Percentiles rank a stretch among this genome's conserved stretches.
These are phyloP conservation scores for Semotilus atromaculatus DNA, from an alignment of 2,797 vertebrate genomes.

Conservation along the genomic window DNA sequence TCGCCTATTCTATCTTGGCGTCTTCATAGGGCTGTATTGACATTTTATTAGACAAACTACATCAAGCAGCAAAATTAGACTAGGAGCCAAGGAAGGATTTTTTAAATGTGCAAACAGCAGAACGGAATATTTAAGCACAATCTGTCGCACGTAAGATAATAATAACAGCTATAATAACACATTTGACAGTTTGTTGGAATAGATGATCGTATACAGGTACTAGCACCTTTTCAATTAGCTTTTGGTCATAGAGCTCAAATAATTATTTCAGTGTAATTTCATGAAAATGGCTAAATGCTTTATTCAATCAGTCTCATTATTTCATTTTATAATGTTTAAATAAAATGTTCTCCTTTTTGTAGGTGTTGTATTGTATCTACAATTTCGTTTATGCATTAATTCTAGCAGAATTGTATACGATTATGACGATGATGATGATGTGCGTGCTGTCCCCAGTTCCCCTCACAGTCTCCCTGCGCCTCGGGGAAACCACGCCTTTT, in stretches of 20 bases:
- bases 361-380: background rate
- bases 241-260: background rate
- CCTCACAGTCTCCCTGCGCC: constrained; percentile 14
- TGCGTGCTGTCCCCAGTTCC: constrained; percentile 33
- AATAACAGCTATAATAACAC: background rate
- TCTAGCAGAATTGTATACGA: background rate
- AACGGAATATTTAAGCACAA: background rate
- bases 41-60: constrained; percentile 28
- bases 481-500: constrained; percentile 53
- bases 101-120: constrained; percentile 16
- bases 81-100: constrained; percentile 5
- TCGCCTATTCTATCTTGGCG: constrained; percentile 20
- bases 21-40: background rate
- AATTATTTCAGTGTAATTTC: background rate
- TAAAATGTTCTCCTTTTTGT: too few relatives aligned
- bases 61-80: background rate
- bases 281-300: background rate
- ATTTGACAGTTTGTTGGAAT: constrained; percentile 7
- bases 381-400: background rate
- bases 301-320: background rate
- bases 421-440: background rate
- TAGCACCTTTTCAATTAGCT: background rate
- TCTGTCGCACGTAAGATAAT: background rate
- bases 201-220: background rate
- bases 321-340: too few relatives aligned